Evolutionary conservation across 2,113 vertebrate genomes (phyloP), one percentile per base, ranked within the genome.

Genomic region (Seriola rivoliana): DNA sequence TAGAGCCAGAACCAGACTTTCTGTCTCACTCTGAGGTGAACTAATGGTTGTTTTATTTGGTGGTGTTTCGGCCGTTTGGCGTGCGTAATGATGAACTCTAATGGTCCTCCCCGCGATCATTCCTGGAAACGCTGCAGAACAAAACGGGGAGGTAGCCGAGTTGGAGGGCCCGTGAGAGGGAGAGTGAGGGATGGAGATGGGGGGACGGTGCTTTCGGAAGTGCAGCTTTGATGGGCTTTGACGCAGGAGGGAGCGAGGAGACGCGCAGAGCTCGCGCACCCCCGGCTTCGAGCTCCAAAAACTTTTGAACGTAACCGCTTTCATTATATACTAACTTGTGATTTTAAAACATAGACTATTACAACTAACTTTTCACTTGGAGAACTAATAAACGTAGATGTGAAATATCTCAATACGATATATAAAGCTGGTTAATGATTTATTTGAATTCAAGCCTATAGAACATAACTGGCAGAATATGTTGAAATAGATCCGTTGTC

Each of bases 71-170:
- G 55, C 68, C 63, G 55, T 78, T 84, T 75, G 44, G 46, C 78
- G 85, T 83, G 83, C 85, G 62, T 87, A 89, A 87, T 69, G 79
- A 85, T 91, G 73, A 84, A 86, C 85, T 81, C 52, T 75, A 78
- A 87, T 79, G 69, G 67, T 78, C 54, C 77, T 74, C 55, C 55
- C 21, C 13, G 19, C 58, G 62, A 81, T 58, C 75, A 71, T 89
- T 88, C 68, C 78, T 89, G 82, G 81, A 86, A 71, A 78, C 69
- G 75, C 14, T 73, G 52, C 67, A 62, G 75, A 79, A 82, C 48
- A 58, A 70, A 78, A 63, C 62, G 54, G 71, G 59, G 59, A 62
- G 70, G 63, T 23, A 68, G 77, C 36, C 58, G 77, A 65, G 21
- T 8, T 75, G 16, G 63, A 64, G 86, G 89, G 91, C 92, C 85